Conservation (phyloP, 2,797 vertebrate species). For the Sebastes trivittatus region DNA sequence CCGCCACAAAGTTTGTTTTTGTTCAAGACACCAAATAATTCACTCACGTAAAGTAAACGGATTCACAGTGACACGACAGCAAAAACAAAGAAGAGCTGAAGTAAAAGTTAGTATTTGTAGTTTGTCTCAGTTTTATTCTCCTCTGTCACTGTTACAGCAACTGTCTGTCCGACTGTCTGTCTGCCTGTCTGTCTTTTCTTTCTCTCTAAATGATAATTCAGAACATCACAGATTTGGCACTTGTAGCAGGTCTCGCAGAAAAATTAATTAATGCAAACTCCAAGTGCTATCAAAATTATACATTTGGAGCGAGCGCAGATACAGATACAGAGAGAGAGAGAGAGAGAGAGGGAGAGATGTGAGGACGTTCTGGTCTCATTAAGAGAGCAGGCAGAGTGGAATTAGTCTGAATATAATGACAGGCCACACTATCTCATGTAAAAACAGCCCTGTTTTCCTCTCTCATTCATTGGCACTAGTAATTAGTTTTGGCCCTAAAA, state of each 20-base stretch:
- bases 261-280: constrained; percentile 99
- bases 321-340: constrained; percentile 85
- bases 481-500: constrained; percentile 99
- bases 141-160: background rate
- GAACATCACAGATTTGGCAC: constrained; percentile 91
- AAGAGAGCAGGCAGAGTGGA: constrained; percentile 99
- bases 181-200: constrained; percentile 24
- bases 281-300: constrained; percentile 98
- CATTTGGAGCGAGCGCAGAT: constrained; percentile 91
- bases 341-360: constrained; percentile 78
- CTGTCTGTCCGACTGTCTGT: background rate
- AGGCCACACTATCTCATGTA: constrained; percentile 99
- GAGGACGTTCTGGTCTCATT: constrained; percentile 99
- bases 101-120: constrained; percentile 26
- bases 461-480: constrained; percentile 99
- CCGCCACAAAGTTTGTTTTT: background rate
- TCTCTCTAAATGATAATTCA: constrained; percentile 86
- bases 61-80: background rate
- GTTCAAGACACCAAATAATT: background rate
- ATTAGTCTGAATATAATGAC: constrained; percentile 99
- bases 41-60: background rate
- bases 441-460: constrained; percentile 99
- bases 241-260: constrained; percentile 93
- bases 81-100: background rate
- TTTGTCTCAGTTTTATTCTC: constrained; percentile 32